phyloP scores from a whole-genome alignment of 1,140 invertebrate genomes.

The Cydia pomonella region DNA sequence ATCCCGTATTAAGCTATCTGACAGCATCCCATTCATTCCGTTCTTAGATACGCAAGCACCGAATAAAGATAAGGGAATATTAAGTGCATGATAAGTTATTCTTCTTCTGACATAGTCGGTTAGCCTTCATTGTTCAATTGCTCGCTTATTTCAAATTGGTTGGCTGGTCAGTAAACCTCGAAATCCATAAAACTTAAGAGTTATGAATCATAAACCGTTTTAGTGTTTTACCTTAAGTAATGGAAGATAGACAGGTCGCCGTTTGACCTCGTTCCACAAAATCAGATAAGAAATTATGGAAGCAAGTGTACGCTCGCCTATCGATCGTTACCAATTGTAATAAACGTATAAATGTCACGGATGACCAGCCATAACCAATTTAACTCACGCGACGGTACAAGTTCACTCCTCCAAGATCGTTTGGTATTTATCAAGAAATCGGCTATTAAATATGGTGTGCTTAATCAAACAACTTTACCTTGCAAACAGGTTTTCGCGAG shows the following conservation, averaged over 20 bases:
- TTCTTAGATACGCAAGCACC: no score
- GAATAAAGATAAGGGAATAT: no score
- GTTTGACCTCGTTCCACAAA: constrained; percentile 53
- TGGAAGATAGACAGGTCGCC: constrained; percentile 30
- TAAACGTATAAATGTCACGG: constrained; percentile 46
- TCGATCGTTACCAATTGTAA: constrained; percentile 38
- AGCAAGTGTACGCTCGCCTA: constrained; percentile 35
- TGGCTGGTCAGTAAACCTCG: not conserved
- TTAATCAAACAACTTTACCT: constrained; percentile 16
- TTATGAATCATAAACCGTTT: constrained; percentile 7
- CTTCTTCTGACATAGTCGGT: no score
- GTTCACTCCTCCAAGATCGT: constrained; percentile 31
- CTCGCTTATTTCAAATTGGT: not conserved
- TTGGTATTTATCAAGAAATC: constrained; percentile 22
- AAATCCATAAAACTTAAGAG: not conserved
- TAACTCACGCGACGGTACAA: constrained; percentile 17
- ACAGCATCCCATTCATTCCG: no score
- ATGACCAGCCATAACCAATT: constrained; percentile 32
- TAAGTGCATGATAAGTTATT: no score
- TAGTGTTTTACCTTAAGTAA: not conserved
- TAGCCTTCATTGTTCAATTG: not conserved
- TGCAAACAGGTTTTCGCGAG: constrained; percentile 13
- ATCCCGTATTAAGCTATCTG: no score
- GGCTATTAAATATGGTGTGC: constrained; percentile 27
- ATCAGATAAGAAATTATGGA: constrained; percentile 60